Base-by-base conservation (phyloP, 2,888 invertebrate genomes). In the Hypsopygia costalis region DNA sequence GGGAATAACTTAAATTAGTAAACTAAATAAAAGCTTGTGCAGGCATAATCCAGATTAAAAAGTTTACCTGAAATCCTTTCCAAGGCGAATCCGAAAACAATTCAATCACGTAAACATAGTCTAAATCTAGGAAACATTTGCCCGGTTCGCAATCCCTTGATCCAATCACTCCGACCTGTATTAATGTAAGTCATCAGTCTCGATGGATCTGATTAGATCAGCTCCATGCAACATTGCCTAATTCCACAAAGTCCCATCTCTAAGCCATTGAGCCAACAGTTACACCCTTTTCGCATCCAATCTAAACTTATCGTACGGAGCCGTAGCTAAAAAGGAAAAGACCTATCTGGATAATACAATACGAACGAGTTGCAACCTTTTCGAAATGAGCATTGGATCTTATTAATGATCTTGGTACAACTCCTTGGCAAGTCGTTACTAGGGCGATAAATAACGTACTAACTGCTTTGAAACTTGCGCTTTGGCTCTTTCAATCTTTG, bases 161-260 rank as follows among this genome's bases (percentile, higher is more conserved):
- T 58, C 63, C 75, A 80, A 81, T 80, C 76, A 71, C 64, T 67
- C 60, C 62, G 52, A 58, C 62, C 51, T 43, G 54, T 68, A 79
- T 76, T 77, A 81, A 81, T 81, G 78, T 52, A 53, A 49, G 58
- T 58, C 65, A 82, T 82, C 78, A 69, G 60, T 81, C 79, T 73
- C 58, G 46, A 46, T 45, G 56, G 52, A 63, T 61, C 70, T 75
- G 78, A 81, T 82, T 76, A 76, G 65, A 77, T 74, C 69, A 68
- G 58, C 52, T 48, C 47, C 58, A 53, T 70, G 65, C 55, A 39
- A 49, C 40, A 20, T 36, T 11, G 10, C 32, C 47, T 11, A 51
- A 36, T 25, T 46, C 38, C 40, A 53, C 46, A 69, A 64, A 12
- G 63, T 43, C 49, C 20, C 42, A 68, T 51, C 56, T 48, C 33